Percentiles rank a stretch among this genome's conserved stretches.
Conservation (phyloP, 2,797 vertebrate genomes). For the Eulemur albifrons region DNA sequence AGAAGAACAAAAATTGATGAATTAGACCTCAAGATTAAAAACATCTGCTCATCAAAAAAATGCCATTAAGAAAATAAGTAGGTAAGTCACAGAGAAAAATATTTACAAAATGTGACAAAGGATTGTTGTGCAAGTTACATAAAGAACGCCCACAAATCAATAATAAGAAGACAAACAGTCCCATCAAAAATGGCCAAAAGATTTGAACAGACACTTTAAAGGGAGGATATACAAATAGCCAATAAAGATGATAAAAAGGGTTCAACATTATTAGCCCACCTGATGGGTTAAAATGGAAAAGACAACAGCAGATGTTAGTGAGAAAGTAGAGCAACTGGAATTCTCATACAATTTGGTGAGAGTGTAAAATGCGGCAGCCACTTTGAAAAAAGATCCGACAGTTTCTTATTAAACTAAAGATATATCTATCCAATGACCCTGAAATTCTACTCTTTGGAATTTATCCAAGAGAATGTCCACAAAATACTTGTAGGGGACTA, state of each 20-base stretch:
- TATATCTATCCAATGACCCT: neutral
- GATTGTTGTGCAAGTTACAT: neutral
- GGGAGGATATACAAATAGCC: neutral
- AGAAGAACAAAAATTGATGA: neutral
- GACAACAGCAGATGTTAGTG: neutral
- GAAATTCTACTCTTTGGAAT: neutral
- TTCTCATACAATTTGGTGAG: neutral
- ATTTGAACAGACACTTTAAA: neutral
- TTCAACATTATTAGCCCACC: neutral
- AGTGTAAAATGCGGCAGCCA: neutral
- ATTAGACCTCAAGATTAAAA: slow-evolving; percentile 16
- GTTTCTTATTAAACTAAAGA: neutral
- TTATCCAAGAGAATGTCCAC: neutral
- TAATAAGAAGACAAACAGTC: neutral
- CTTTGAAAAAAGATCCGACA: neutral
- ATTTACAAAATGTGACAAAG: neutral
- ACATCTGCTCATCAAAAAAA: neutral
- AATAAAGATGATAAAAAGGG: neutral
- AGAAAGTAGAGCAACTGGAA: neutral
- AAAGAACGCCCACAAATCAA: neutral
- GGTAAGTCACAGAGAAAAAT: neutral
- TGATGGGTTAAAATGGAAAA: neutral
- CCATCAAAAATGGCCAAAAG: neutral
- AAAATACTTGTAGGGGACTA: neutral
- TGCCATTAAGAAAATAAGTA: neutral